Base-by-base conservation (phyloP, 2,797 vertebrate genomes). In the Lycodopsis pacificus region DNA sequence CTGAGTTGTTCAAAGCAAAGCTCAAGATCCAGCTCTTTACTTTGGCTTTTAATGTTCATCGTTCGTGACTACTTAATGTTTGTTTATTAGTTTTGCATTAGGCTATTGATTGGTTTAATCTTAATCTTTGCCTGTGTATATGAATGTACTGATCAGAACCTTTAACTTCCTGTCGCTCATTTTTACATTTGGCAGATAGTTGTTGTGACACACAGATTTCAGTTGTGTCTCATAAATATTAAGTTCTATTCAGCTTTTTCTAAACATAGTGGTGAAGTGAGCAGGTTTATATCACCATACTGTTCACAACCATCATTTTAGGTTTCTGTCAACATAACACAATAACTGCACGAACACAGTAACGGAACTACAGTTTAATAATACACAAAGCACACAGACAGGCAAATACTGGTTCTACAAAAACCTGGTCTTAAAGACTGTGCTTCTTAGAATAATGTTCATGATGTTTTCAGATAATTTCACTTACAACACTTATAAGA, bases 361-460 rank as follows among this genome's bases (percentile, higher is more conserved):
- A 54, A 14, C 51, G 7, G 51, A 44, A 40, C 56, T 48, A 70
- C 65, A 38, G 19, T 64, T 69, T 68, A 32, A 25, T 20, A 54
- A 44, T 3, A 79, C 51, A 12, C 3, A 17, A 69, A 22, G 25
- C 1, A 38, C 48, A 75, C 49, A 32, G 42, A 58, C 32, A 57
- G 7, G 38, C n/a, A 15, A 14, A 70, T 15, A 70, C 40, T 46
- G 63, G 54, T 56, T 56, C 14, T 32, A 56, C 14, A 56, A 30
- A 14, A 38, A 67, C 20, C 51, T 34, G 57, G 25, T 44, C 5
- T 40, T 2, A 40, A 15, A 59, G 7, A 54, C 57, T 65, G 53
- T 71, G 44, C 57, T 73, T 68, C 7, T 74, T 58, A 44, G 36
- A 54, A n/a, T 7, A 14, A 67, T n/a, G n/a, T 51, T 42, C 65